Evolutionary conservation across 2,113 vertebrate species (phyloP), one percentile per base, ranked within the genome.

Genomic region (Cololabis saira): DNA sequence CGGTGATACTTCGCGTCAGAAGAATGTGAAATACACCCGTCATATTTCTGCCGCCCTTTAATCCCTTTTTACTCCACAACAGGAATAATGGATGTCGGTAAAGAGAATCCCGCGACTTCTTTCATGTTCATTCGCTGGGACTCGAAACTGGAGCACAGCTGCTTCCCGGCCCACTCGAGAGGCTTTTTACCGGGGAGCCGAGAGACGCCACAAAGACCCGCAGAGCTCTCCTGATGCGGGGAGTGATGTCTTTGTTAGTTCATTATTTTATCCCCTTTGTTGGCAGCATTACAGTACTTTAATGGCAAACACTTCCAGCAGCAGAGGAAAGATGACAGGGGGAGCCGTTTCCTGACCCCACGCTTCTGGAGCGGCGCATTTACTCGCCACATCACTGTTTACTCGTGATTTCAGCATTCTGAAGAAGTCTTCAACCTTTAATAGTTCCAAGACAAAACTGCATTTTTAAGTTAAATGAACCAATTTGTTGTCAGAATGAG

Each of bases 121-220:
- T 67, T 71, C 17, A 72, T 55, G 40, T 72, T 71, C 4, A 19
- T 44, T 44, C 65, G 42, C 48, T 24, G 12, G 13, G 12, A 15
- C 43, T 42, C 33, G 47, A 12, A 64, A 63, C 51, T 43, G 42
- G 45, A 67, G 17, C 22, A 19, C 30, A 37, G 44, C 74, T 54
- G 45, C 27, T 53, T 43, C 15, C 43, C 15, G 60, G 49, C 22
- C 22, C 24, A 53, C 78, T 59, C 58, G 27, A 12, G 50, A 51
- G 51, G 71, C 58, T 67, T 63, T 71, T 66, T 56, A 64, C 17
- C 42, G 13, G 37, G 22, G 59, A 64, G 60, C 37, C 17, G 22
- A 64, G 45, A 58, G 40, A n/a, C 21, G 33, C 15, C 21, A 60
- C 13, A 42, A 42, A 52, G 50, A n/a, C 33, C 12, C n/a, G 56